A percentile compares a stretch with the other conserved stretches of the same genome.
These are phyloP conservation scores for Platygyra sinensis DNA, from an alignment of 64 coral and sea anemone genomes.

Conservation along the genomic window DNA sequence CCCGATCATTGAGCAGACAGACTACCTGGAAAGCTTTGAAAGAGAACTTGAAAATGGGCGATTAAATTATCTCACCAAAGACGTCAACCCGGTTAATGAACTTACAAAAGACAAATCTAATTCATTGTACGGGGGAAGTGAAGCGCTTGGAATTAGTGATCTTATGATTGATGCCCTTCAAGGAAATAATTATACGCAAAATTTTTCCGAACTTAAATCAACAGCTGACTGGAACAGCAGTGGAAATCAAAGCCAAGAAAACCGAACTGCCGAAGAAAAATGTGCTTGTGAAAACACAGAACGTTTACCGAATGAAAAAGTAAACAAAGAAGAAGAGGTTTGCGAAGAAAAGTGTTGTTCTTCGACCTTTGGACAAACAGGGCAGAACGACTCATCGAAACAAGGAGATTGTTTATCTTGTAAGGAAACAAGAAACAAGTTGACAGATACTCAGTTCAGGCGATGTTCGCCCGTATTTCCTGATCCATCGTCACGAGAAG, in stretches of 20 bases:
- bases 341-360: slow-evolving; percentile 33
- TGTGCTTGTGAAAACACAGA: neutral
- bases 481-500: neutral
- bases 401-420: slow-evolving; percentile 32
- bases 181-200: slow-evolving; percentile 4
- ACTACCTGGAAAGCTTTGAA: slow-evolving; percentile 18
- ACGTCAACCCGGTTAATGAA: neutral
- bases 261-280: neutral
- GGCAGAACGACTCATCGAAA: neutral
- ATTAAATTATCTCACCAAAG: neutral
- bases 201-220: slow-evolving; percentile 37
- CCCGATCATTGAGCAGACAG: slow-evolving; percentile 15
- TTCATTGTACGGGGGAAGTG: slow-evolving; percentile 32
- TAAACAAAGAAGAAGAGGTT: slow-evolving; percentile 25
- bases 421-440: slow-evolving; percentile 14
- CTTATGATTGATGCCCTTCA: slow-evolving; percentile 39
- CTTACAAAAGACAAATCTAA: slow-evolving; percentile 34
- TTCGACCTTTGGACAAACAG: slow-evolving; percentile 37
- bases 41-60: neutral
- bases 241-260: neutral
- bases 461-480: slow-evolving; percentile 5
- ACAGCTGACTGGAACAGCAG: neutral
- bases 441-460: neutral
- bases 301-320: slow-evolving; percentile 26
- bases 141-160: slow-evolving; percentile 11